Evolutionary conservation across 2,113 vertebrate species (phyloP).

Genomic region (Galemys pyrenaicus): DNA sequence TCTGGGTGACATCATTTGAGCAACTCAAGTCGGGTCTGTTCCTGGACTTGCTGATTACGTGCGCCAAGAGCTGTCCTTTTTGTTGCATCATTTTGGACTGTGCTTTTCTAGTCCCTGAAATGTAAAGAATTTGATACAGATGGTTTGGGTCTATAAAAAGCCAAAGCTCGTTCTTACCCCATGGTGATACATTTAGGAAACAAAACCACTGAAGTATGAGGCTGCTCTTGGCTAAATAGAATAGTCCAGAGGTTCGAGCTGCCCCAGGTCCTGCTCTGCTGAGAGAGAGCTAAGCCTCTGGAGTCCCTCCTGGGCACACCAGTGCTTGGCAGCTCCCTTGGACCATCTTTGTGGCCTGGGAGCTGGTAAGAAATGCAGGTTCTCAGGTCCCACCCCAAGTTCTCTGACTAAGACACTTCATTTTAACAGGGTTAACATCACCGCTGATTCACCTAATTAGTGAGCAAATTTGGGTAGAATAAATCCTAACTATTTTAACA

Average conservation of each 20-base stretch:
- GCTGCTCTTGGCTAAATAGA: background rate
- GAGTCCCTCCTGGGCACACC: background rate
- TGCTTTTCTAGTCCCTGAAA: background rate
- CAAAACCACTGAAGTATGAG: accelerated
- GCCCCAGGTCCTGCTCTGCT: background rate
- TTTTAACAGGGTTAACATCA: background rate
- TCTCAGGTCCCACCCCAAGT: background rate
- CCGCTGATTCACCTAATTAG: background rate
- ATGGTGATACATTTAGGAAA: accelerated
- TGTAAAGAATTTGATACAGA: background rate
- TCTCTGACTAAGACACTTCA: background rate
- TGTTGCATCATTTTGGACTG: background rate
- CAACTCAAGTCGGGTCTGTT: background rate
- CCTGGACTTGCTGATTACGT: accelerated
- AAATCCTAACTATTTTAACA: background rate
- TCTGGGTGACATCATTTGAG: background rate
- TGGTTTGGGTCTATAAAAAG: background rate
- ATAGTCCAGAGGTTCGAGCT: background rate
- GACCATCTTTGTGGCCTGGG: background rate
- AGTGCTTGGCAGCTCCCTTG: background rate
- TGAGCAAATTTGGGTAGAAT: background rate
- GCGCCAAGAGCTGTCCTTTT: background rate
- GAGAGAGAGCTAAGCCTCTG: background rate
- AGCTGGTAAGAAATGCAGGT: background rate
- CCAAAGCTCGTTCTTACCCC: background rate